Base-by-base conservation (phyloP, 1,140 invertebrate species). In the Leptinotarsa lineolata region DNA sequence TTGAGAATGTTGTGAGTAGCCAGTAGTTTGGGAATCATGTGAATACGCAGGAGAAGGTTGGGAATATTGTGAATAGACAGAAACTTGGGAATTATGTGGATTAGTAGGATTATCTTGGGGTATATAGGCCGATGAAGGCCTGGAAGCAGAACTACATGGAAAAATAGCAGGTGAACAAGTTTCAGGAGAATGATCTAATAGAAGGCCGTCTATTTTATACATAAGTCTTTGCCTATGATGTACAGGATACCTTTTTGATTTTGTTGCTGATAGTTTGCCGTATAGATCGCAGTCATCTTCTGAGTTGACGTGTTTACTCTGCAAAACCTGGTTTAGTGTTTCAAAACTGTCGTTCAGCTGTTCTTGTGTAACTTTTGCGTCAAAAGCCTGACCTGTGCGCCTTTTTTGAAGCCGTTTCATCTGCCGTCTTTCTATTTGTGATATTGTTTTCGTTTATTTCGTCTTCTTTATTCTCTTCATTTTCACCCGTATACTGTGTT, bases 271-370 rank as follows among this genome's bases (percentile, higher is more conserved):
- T 22, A 46, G 45, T 46, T 46, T 13, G 78, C 24, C 76, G 48
- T 79, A 79, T 15, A 79, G 74, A 65, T 77, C 73, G 74, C 78
- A 79, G 16, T 79, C 77, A 72, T 79, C 78, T 22, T 79, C 74
- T 20, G 11, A 63, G 60, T 63, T 73, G 72, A 58, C 21, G 3
- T 20, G 24, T 66, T 46, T 63, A 65, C 18, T 63, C 16, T 72
- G 66, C 46, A 68, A 24, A 60, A 68, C 67, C 18, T 67, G 67
- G 48, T 70, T 70, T 59, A 45, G 39, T 72, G 60, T 72, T 63
- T 63, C 13, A 63, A 21, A 63, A 18, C 60, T 63, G 60, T 63
- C 15, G 60, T 18, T 63, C 60, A 63, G 20, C 60, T 63, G 60
- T 63, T 63, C 13, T 63, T 63, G 60, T 18, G 20, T 20, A 63